Evolutionary conservation across 2,888 invertebrate species (phyloP), one percentile per base, ranked within the genome.

Genomic region (Chalcosyrphus nemorum): DNA sequence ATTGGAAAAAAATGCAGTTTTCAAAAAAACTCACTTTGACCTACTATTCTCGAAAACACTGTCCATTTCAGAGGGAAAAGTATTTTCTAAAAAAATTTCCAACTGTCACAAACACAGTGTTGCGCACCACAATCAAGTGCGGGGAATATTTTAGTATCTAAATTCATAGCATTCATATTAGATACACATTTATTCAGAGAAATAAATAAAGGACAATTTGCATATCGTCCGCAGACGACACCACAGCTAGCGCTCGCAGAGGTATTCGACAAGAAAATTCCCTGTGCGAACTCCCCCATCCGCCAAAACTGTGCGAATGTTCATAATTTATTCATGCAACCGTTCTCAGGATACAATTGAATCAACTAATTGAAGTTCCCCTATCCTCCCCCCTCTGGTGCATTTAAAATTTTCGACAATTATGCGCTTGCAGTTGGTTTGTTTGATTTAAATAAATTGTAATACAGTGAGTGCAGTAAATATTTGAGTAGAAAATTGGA

Each of bases 241-340:
- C 52, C 43, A 32, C 41, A 61, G n/a, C 41, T 47, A 59, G 17
- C 41, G 6, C 19, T 32, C 76, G 41, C 76, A 52, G 32, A 32
- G 68, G 59, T 76, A 59, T 70, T 68, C 35, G 59, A 32, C 50
- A 29, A 68, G 47, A 32, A 68, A n/a, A 76, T n/a, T 11, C n/a
- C n/a, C 7, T n/a, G 1, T 4, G 3, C n/a, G 24, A 4, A 35
- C 24, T 13, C 17, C 38, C 61, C 35, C 27, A 35, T 47, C 41
- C 32, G 17, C 29, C 41, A 50, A 35, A n/a, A 68, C 32, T 68
- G 70, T 77, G 61, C 27, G 27, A 77, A 61, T 61, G 50, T 32
- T 19, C 4, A 71, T 61, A 71, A 77, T 52, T 70, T 59, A 70
- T 68, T 68, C 41, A 59, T 68, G 29, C 57, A 17, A 52, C 50